phyloP scores from a whole-genome alignment of 1,140 invertebrate species.

The Trypoxylus dichotomus region DNA sequence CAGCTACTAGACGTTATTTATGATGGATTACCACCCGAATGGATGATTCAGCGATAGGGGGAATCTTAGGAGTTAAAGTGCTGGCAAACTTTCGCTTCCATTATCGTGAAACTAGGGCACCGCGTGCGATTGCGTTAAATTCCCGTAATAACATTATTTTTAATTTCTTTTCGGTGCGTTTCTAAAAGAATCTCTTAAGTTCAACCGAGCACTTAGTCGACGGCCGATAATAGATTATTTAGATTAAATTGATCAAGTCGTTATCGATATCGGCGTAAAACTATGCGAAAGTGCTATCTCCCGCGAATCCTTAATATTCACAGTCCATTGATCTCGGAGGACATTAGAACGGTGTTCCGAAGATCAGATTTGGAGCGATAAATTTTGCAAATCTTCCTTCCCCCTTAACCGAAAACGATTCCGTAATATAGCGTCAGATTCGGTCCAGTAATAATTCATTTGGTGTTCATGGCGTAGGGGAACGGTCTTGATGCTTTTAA shows the following conservation, averaged over 20 bases:
- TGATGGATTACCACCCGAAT: no score
- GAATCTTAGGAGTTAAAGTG: no score
- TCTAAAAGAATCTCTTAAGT: neutral
- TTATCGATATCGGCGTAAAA: neutral
- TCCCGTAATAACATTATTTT: no score
- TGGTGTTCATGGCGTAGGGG: slow-evolving; percentile 10
- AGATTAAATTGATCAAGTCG: neutral
- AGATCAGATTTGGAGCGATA: slow-evolving; percentile 9
- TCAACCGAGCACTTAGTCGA: neutral
- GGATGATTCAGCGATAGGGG: no score
- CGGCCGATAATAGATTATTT: neutral
- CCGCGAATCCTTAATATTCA: slow-evolving; percentile 1
- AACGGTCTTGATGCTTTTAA: neutral
- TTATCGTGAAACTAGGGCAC: no score
- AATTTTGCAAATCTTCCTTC: slow-evolving; percentile 3
- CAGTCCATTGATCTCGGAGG: neutral
- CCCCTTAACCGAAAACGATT: neutral
- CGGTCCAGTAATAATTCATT: slow-evolving; percentile 14
- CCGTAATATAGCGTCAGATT: slow-evolving; percentile 10
- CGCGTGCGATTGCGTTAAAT: no score
- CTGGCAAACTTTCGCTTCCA: no score
- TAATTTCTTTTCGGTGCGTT: no score
- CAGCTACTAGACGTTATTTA: no score
- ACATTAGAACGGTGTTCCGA: neutral
- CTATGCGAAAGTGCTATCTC: slow-evolving; percentile 1